Conservation (phyloP, 2,888 invertebrate species). For the Drosophila incognita region DNA sequence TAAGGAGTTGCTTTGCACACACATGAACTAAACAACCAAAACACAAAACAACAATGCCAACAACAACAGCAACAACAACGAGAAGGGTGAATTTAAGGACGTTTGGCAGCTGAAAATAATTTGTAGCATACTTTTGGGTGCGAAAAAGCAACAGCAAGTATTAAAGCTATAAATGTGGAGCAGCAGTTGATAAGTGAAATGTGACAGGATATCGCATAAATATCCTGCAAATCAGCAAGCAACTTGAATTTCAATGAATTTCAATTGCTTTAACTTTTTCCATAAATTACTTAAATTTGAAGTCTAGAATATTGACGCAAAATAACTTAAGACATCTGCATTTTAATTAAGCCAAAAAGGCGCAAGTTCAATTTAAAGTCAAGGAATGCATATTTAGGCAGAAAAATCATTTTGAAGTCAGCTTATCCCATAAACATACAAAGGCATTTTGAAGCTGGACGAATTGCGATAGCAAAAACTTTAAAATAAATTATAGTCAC, state of each 20-base stretch:
- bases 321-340: neutral
- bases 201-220: neutral
- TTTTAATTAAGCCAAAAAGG: neutral
- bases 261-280: neutral
- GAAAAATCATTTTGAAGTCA: neutral
- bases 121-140: constrained; percentile 52
- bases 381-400: neutral
- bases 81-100: constrained; percentile 25
- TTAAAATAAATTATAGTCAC: neutral
- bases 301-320: too few relatives aligned
- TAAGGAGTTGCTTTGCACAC: constrained; percentile 52
- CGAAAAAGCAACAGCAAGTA: constrained; percentile 9
- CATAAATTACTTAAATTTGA: too few relatives aligned
- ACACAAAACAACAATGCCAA: constrained; percentile 31
- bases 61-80: constrained; percentile 23
- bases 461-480: neutral
- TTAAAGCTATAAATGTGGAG: neutral
- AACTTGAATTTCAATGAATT: neutral
- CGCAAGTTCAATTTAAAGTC: neutral
- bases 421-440: neutral
- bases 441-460: neutral
- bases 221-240: neutral
- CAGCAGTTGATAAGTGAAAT: constrained; percentile 1
- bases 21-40: constrained; percentile 36
- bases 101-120: constrained; percentile 31